Conservation (phyloP, 2,797 vertebrate species). For the Oreochromis mossambicus region DNA sequence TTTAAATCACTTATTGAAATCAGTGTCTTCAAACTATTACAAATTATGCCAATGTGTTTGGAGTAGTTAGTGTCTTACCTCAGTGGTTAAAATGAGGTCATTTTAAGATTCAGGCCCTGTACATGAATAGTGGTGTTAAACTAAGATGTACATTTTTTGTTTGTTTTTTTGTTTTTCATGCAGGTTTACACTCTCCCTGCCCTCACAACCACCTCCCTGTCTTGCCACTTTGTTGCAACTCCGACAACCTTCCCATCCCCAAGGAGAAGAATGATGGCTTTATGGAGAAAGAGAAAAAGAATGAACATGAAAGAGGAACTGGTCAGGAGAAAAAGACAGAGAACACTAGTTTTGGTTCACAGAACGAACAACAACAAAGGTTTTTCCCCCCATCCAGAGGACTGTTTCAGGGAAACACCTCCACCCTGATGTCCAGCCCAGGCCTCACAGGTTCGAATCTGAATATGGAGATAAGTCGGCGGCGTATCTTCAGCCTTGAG, state of each 20-base stretch:
- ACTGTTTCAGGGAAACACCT: not conserved
- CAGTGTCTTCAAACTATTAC: not conserved
- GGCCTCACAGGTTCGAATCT: slow-evolving; percentile 19
- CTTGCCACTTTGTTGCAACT: not conserved
- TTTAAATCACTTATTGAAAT: not conserved
- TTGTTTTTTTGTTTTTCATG: not conserved
- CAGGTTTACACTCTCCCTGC: slow-evolving; percentile 28
- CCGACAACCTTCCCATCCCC: not conserved
- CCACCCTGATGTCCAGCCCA: not conserved
- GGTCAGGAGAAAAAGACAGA: not conserved
- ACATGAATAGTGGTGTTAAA: not conserved
- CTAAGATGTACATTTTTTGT: not conserved
- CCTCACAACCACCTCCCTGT: slow-evolving; percentile 14
- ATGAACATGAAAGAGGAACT: not conserved
- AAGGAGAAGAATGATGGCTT: not conserved
- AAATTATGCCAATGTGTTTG: not conserved
- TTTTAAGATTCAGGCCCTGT: not conserved
- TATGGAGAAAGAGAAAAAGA: not conserved
- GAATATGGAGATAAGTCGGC: slow-evolving; percentile 53
- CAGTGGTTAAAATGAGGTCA: not conserved
- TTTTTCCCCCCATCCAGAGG: not conserved
- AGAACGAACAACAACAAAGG: not conserved
- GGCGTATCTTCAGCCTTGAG: slow-evolving; percentile 80
- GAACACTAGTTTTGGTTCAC: not conserved
- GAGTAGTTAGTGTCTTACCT: not conserved